Evolutionary conservation across 2,113 vertebrate genomes (phyloP), one percentile per base, ranked within the genome.

Genomic region (Rhinolophus sinicus): DNA sequence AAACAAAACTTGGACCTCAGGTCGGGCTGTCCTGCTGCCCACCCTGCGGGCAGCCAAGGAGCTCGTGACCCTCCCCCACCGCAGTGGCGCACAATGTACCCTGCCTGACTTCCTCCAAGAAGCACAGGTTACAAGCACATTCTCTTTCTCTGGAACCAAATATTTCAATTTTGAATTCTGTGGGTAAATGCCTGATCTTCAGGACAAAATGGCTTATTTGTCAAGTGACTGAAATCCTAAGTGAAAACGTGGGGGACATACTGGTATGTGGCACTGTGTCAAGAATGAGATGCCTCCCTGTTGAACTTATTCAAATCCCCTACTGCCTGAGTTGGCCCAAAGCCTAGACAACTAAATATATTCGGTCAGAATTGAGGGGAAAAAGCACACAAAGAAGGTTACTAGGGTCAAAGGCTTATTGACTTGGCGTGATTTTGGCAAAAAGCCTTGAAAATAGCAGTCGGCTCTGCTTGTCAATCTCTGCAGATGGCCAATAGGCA

Each of bases 301-400:
- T 4, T 89, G 72, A 94, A 88, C 47, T 97, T 84, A 93, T 35
- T 91, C 30, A 85, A 94, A 77, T 35, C 88, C 81, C 80, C 76
- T 60, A 65, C 52, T 92, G 96, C 84, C 85, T 64, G 81, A 65
- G 52, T 81, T 94, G 96, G 96, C 80, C 38, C 15, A 82, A 81
- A 65, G 91, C 96, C 95, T 94, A 96, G 81, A 82, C 95, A 93
- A 87, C 76, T 54, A 78, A 96, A 95, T 58, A 75, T 92, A 93
- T 77, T 83, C 3, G 50, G 84, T 83, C 44, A 92, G 88, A 96
- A 89, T 1, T 87, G 19, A 76, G 38, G 50, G 15, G 15, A 1
- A 5, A 12, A 40, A 67, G 33, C n/a, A 88, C 60, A 95, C 21
- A 84, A 90, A 78, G 69, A 73, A 47, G 44, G 81, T 90, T 93